Evolutionary conservation across 2,113 vertebrate species (phyloP).

Genomic region (Gracilinanus agilis): DNA sequence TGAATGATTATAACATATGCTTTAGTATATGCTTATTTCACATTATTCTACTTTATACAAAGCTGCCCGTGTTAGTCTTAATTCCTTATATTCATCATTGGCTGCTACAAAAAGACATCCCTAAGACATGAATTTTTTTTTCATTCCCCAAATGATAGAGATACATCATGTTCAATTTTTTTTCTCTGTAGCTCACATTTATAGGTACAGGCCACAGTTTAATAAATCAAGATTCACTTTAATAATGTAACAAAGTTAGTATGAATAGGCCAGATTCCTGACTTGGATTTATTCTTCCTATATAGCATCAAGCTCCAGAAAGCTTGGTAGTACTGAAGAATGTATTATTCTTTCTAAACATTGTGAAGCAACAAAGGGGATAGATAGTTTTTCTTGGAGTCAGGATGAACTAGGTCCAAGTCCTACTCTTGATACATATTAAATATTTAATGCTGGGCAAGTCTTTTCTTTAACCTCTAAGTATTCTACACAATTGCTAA

Average conservation of each 20-base stretch:
- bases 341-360: not conserved
- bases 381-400: not conserved
- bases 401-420: not conserved
- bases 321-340: conserved; percentile 45
- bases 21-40: not conserved
- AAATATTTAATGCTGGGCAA: not conserved
- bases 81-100: not conserved
- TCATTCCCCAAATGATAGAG: not conserved
- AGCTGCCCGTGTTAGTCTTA: not conserved
- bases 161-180: not conserved
- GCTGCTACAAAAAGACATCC: not conserved
- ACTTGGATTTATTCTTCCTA: not conserved
- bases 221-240: conserved; percentile 51
- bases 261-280: conserved; percentile 44
- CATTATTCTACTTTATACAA: not conserved
- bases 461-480: not conserved
- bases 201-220: not conserved
- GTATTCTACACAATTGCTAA: not conserved
- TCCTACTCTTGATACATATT: not conserved
- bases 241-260: conserved; percentile 48
- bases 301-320: conserved; percentile 17
- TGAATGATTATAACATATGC: not conserved
- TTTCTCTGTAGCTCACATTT: not conserved
- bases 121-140: not conserved
- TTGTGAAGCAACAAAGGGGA: not conserved